Evolutionary conservation across 2,888 invertebrate genomes (phyloP), one percentile per base, ranked within the genome.

Genomic region (Bembecia ichneumoniformis): DNA sequence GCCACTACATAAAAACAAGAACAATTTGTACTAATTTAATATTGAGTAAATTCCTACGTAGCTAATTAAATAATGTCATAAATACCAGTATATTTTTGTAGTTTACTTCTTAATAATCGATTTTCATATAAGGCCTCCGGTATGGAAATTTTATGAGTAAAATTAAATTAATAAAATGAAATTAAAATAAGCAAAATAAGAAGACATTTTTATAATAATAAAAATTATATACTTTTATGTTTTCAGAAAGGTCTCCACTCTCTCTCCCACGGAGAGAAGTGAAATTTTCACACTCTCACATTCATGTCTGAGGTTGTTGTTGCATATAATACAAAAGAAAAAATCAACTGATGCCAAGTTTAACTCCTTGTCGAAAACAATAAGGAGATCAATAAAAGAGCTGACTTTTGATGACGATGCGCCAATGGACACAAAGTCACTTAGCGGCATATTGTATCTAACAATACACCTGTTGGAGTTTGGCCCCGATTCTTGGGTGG

Each of bases 381-480:
- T 75, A 60, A 66, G 63, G 52, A 40, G 36, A 9, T 55, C 52
- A 55, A 63, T 81, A 3, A 64, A 77, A 20, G 48, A 69, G 2
- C 55, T 88, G 5, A 63, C 89, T 51, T 69, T 71, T 46, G 72
- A 90, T 58, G 73, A 76, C 3, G 88, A 89, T 52, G 79, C 90
- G 1, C 89, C 91, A 0, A 90, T 91, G 88, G 92, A 93, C 60
- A 89, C 91, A 0, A 91, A 91, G 62, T 88, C 88, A 4, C 89
- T 92, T 59, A 88, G 89, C 54, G 92, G 90, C 0, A 83, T 91
- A 36, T 64, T 91, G 13, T 77, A 87, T 50, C 72, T 90, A 3
- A 74, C 88, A 47, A 81, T 88, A 64, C 79, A 82, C 36, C 71
- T 82, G 45, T 66, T 78, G 15, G 75, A 74, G n/a, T 60, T 70